Base-by-base conservation (phyloP, 2,113 vertebrate species). In the Pogona vitticeps region DNA sequence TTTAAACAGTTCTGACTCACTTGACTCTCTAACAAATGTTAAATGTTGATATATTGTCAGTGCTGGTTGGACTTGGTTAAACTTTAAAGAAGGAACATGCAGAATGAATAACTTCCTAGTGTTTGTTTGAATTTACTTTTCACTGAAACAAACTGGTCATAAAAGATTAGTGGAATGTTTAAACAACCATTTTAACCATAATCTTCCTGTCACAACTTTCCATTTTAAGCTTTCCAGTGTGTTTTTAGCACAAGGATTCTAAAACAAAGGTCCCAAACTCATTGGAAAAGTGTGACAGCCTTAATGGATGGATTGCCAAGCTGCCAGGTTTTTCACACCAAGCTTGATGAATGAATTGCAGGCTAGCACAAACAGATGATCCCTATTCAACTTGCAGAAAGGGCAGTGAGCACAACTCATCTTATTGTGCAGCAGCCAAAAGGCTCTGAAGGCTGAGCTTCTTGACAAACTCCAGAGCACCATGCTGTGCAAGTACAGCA, bases 91-190 rank as follows among this genome's bases (percentile, higher is more conserved):
- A 86, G 84, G 56, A 0, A 0, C 1, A 70, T 3, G 70, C 26
- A 28, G 58, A 75, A 84, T 61, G 56, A 70, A 78, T 70, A 68
- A 18, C 15, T 58, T 56, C 33, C 23, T 46, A 59, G 38, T 79
- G 36, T 63, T 61, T 81, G 17, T 3, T 9, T 82, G 26, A 13
- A 0, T 75, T 87, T 78, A 80, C 0, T n/a, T 0, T 14, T 80
- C 42, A 28, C 87, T 88, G 0, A 88, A 88, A 38, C n/a, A 86
- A 87, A 33, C 14, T 20, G 86, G 86, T 92, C 80, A 80, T 3
- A 65, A 70, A 79, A 14, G 38, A 61, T 2, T 21, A 88, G 76
- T 10, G 76, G 65, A 46, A 26, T 20, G 0, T 76, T 26, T 90
- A 70, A 82, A 61, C 17, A 12, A 21, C 46, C 20, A 61, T 68